These are phyloP conservation scores for Apis laboriosa DNA, from an alignment of 1,140 invertebrate species.

Conservation along the genomic window DNA sequence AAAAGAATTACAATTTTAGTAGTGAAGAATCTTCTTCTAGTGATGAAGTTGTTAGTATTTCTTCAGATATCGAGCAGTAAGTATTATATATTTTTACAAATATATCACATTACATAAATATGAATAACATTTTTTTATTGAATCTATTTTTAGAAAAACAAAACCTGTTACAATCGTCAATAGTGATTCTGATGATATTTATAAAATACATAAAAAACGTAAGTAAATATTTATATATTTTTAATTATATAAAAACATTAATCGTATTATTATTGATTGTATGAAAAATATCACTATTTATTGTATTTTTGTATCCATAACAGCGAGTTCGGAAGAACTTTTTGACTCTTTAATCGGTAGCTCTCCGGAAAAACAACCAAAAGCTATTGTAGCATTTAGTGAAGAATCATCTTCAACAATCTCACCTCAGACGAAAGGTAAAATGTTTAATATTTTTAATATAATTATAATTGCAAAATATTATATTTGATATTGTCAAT, in stretches of 20 bases:
- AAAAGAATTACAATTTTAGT: conserved; percentile 72
- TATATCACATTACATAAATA: background rate
- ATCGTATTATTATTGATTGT: conserved; percentile 8
- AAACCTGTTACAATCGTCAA: conserved; percentile 45
- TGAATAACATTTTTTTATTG: conserved; percentile 9
- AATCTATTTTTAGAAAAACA: conserved; percentile 44
- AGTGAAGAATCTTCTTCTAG: conserved; percentile 66
- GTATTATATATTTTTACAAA: conserved; percentile 5
- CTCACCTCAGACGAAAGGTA: conserved; percentile 68
- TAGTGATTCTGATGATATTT: conserved; percentile 75
- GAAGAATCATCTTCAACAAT: conserved; percentile 69
- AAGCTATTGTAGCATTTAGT: conserved; percentile 49
- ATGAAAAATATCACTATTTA: conserved; percentile 6
- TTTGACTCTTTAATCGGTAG: conserved; percentile 77
- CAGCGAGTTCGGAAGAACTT: conserved; percentile 77
- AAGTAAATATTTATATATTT: conserved; percentile 37
- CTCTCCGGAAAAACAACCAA: conserved; percentile 57
- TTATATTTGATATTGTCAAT: background rate
- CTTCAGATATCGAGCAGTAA: conserved; percentile 64
- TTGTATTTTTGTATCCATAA: conserved; percentile 37
- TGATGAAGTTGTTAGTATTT: conserved; percentile 52
- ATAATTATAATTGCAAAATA: background rate
- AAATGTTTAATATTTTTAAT: background rate
- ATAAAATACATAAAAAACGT: conserved; percentile 75
- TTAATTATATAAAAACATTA: background rate